These are phyloP conservation scores for Helarctos malayanus DNA, from an alignment of 2,797 vertebrate genomes.

Conservation along the genomic window DNA sequence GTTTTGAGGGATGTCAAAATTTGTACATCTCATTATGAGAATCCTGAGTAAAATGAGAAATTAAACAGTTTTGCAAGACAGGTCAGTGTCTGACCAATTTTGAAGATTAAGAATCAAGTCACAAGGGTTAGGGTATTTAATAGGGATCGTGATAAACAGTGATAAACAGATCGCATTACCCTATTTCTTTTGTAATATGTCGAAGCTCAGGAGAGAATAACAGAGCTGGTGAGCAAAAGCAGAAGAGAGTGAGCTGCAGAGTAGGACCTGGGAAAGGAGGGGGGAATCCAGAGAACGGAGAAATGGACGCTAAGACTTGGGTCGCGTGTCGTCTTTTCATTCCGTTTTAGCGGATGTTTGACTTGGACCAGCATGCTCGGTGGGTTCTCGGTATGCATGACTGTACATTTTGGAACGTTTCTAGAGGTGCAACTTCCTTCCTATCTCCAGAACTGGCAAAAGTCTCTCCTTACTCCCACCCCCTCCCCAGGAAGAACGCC, in stretches of 20 bases:
- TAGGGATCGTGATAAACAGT: background rate
- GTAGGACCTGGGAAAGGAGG: background rate
- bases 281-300: background rate
- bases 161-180: background rate
- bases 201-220: background rate
- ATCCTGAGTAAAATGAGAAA: conserved; percentile 43
- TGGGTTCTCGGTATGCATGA: background rate
- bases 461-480: conserved; percentile 74
- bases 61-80: conserved; percentile 20
- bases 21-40: background rate
- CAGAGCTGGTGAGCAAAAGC: background rate
- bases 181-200: background rate
- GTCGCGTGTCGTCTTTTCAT: background rate
- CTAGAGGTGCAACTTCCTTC: conserved; percentile 4
- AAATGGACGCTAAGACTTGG: background rate
- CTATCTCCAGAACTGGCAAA: background rate
- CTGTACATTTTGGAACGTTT: background rate
- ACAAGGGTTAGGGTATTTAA: background rate
- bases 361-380: background rate
- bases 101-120: conserved; percentile 21
- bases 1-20: background rate
- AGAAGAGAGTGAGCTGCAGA: background rate
- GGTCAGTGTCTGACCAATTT: conserved; percentile 19
- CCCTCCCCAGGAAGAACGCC: conserved; percentile 95
- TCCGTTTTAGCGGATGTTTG: background rate